Evolutionary conservation across 2,888 invertebrate genomes (phyloP).

Genomic region (Idaea dimidiata): DNA sequence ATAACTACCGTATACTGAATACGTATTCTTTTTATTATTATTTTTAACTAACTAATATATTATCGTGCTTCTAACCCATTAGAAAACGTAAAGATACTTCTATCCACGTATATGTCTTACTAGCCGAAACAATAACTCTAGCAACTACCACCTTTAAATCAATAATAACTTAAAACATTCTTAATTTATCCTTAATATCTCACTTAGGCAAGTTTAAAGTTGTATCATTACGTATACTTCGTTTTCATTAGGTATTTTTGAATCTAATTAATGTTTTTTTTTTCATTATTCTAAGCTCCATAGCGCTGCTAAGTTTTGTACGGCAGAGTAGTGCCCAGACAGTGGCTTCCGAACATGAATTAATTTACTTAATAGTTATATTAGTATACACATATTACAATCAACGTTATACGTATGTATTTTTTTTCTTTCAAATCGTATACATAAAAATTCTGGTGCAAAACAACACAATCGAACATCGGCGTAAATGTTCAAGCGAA

Average conservation of each 20-base stretch:
- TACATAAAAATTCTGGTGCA: constrained; percentile 76
- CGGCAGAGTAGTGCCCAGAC: constrained; percentile 37
- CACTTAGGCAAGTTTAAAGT: constrained; percentile 81
- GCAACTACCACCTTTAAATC: constrained; percentile 74
- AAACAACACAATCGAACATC: constrained; percentile 65
- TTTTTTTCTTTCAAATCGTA: constrained; percentile 72
- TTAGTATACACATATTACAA: constrained; percentile 80
- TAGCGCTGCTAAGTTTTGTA: constrained; percentile 53
- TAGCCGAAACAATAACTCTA: constrained; percentile 74
- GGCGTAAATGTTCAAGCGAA: constrained; percentile 57
- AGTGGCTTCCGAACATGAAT: constrained; percentile 47
- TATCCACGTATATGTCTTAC: constrained; percentile 74
- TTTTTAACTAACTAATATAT: constrained; percentile 66
- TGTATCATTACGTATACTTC: constrained; percentile 80
- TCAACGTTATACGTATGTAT: constrained; percentile 79
- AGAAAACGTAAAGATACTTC: constrained; percentile 54
- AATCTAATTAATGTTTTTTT: constrained; percentile 63
- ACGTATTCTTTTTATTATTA: constrained; percentile 62
- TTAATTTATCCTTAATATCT: constrained; percentile 75
- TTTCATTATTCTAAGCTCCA: constrained; percentile 67
- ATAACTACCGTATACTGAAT: constrained; percentile 78
- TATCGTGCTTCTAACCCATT: constrained; percentile 58
- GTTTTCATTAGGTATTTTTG: constrained; percentile 73
- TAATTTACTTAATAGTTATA: constrained; percentile 66
- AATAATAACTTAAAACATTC: constrained; percentile 74